phyloP scores from a whole-genome alignment of 2,797 vertebrate genomes.

The Paguma larvata region DNA sequence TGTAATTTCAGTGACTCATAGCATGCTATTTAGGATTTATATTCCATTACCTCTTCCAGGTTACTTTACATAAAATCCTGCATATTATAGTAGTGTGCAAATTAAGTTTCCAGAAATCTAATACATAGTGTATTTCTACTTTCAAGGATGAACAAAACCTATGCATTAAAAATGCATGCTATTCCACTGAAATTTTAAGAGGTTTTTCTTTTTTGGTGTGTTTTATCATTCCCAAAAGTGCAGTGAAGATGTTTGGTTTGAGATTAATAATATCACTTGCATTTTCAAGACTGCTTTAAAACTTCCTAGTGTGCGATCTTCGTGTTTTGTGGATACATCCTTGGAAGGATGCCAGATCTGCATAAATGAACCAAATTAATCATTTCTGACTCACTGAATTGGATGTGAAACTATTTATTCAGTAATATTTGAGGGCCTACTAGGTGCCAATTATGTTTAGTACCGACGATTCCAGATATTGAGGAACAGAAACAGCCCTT shows the following conservation, averaged over 20 bases:
- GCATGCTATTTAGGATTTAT: conserved; percentile 18
- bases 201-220: conserved; percentile 63
- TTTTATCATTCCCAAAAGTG: conserved; percentile 77
- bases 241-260: conserved; percentile 73
- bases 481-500: background rate
- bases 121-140: conserved; percentile 65
- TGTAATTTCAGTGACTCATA: conserved; percentile 45
- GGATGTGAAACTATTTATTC: background rate
- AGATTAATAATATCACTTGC: conserved; percentile 67
- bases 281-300: conserved; percentile 73
- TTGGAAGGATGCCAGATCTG: conserved; percentile 6
- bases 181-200: conserved; percentile 73
- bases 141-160: conserved; percentile 70
- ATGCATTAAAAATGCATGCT: conserved; percentile 64
- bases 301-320: conserved; percentile 54
- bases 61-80: conserved; percentile 73
- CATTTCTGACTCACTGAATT: background rate
- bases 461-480: background rate
- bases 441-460: background rate
- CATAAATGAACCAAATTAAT: conserved; percentile 28
- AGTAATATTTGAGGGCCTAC: background rate
- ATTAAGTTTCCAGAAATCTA: conserved; percentile 72
- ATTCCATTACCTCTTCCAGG: background rate
- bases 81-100: conserved; percentile 72
- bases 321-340: conserved; percentile 28